These are phyloP conservation scores for Microctonus brassicae DNA, from an alignment of 2,888 invertebrate genomes.

Conservation along the genomic window DNA sequence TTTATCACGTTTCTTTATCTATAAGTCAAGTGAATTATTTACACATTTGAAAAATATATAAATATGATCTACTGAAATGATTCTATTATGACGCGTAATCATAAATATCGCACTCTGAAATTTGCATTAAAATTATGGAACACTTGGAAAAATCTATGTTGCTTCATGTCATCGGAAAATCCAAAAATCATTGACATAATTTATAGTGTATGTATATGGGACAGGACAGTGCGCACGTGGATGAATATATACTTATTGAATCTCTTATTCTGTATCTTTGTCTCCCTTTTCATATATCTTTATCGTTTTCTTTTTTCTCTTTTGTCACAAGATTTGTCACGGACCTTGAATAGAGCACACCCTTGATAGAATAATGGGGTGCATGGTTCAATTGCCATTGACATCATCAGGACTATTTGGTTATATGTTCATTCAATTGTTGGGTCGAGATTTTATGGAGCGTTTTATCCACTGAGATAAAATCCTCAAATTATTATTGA, in stretches of 20 bases:
- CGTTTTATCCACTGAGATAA: not conserved
- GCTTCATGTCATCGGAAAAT: not conserved
- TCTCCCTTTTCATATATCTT: not conserved
- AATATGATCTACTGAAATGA: too few species aligned
- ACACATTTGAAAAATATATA: not conserved
- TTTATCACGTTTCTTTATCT: not conserved
- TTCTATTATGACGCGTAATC: too few species aligned
- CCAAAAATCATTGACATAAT: slow-evolving; percentile 41
- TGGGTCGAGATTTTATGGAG: not conserved
- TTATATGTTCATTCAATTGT: slow-evolving; percentile 9
- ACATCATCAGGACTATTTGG: slow-evolving; percentile 23
- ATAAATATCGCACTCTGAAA: too few species aligned
- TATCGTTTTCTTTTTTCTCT: slow-evolving; percentile 13
- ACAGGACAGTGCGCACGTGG: slow-evolving; percentile 40
- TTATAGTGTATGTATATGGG: slow-evolving; percentile 52
- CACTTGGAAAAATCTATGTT: too few species aligned
- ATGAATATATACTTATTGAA: slow-evolving; percentile 4
- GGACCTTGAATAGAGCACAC: slow-evolving; percentile 44
- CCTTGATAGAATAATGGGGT: slow-evolving; percentile 18
- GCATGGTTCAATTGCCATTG: slow-evolving; percentile 32
- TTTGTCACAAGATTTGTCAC: slow-evolving; percentile 60
- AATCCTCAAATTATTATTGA: slow-evolving; percentile 10
- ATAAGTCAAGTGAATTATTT: not conserved
- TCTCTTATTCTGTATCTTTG: not conserved
- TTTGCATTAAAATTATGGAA: too few species aligned